A percentile compares a stretch with the other conserved stretches of the same genome.
phyloP scores from a whole-genome alignment of 2,113 vertebrate genomes.

The Globicephala melas region DNA sequence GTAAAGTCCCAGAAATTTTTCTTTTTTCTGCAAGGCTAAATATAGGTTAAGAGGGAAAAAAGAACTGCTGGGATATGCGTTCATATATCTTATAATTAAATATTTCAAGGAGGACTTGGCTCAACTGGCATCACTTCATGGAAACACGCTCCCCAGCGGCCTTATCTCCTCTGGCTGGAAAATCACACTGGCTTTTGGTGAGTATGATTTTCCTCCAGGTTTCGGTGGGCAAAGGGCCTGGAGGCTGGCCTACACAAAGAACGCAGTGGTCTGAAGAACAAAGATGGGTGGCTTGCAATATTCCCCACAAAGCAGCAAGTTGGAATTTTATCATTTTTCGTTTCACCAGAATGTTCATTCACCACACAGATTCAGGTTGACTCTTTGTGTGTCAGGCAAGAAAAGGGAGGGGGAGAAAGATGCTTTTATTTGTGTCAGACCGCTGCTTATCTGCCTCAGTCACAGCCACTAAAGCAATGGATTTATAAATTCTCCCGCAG shows the following conservation, averaged over 20 bases:
- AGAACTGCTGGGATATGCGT: background rate
- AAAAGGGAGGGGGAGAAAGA: background rate
- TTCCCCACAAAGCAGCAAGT: background rate
- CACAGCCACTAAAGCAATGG: background rate
- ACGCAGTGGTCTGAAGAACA: background rate
- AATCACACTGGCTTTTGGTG: background rate
- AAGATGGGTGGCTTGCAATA: background rate
- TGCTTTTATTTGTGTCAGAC: background rate
- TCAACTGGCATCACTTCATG: background rate
- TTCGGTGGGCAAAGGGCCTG: background rate
- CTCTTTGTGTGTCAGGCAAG: background rate
- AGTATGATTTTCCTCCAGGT: background rate
- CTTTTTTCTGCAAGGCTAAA: background rate
- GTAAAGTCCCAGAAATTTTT: background rate
- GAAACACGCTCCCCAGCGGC: background rate
- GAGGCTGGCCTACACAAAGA: fast-evolving
- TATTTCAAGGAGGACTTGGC: slow-evolving; percentile 44
- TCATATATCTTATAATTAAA: slow-evolving; percentile 36
- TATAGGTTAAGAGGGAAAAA: background rate
- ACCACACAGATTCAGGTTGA: background rate
- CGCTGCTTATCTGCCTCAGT: slow-evolving; percentile 31
- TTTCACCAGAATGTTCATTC: background rate
- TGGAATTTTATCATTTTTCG: background rate
- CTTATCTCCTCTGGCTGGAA: background rate
- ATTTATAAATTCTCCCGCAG: background rate